Evolutionary conservation across 1,140 invertebrate genomes (phyloP), one percentile per base, ranked within the genome.

Genomic region (Penaeus chinensis): DNA sequence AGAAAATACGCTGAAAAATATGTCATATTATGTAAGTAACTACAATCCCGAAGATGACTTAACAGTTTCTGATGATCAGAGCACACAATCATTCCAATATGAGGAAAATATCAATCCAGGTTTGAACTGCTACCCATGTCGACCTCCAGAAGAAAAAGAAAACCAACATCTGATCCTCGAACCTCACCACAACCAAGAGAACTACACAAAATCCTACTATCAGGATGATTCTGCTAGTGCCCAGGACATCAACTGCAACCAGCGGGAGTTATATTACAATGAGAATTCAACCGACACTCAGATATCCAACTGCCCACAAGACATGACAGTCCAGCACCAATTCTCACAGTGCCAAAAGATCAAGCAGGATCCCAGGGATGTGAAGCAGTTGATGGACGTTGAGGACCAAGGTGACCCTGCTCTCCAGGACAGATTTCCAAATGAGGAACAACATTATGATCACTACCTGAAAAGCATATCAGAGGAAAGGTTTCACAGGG

Each of bases 281-380:
- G 87, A 88, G 69, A 84, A 88, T 66, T 84, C 87, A 65, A 66
- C 87, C 20, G 87, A 88, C 63, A 88, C 87, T 37, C 87, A 88
- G 74, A 60, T 84, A 16, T 88, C 87, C 47, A 88, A 84, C 37
- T 83, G 87, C 24, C 87, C 87, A 54, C 87, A 88, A 69, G 87
- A 88, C 63, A 88, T 88, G 87, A 88, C 87, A 32, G 60, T 88
- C 74, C 89, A 89, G 37, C 88, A 91, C 13, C 69, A 65, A 54
- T 42, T 69, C 37, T 62, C 66, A 84, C 24, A 85, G 61, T 66
- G 60, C 24, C 65, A 76, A 4, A 74, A 85, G 27, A 66, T 77
- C 11, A 82, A 82, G 37, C 69, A 37, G 13, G 69, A 77, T 16
- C 20, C 47, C 61, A 47, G 61, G 76, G 78, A 32, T 19, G 62